These are phyloP conservation scores for Antitype chi DNA, from an alignment of 2,888 invertebrate genomes.

Conservation along the genomic window DNA sequence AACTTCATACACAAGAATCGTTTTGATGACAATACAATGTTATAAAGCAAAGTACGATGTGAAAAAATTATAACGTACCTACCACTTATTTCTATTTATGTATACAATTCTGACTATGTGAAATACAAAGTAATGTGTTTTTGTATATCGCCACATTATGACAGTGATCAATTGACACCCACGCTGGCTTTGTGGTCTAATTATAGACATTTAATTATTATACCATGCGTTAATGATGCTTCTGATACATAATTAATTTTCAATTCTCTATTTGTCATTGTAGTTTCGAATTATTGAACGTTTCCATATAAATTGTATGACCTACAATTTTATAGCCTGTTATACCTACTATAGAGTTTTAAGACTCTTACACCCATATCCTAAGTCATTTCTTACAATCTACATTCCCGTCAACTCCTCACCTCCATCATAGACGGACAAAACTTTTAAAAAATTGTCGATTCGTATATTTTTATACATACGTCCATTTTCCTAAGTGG, in stretches of 20 bases:
- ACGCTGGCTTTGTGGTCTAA: slow-evolving; percentile 37
- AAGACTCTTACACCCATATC: neutral
- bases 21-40: neutral
- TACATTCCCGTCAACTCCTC: too few species aligned
- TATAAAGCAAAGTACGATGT: neutral
- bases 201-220: slow-evolving; percentile 45
- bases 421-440: too few species aligned
- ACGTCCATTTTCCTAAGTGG: too few species aligned
- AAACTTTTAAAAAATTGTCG: too few species aligned
- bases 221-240: slow-evolving; percentile 31
- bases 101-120: neutral
- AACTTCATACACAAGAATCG: neutral
- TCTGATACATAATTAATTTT: slow-evolving; percentile 24
- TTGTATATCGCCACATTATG: neutral
- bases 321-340: neutral
- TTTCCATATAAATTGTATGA: neutral
- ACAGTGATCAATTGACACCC: slow-evolving; percentile 37
- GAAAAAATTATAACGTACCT: too few species aligned
- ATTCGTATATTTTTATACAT: too few species aligned
- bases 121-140: slow-evolving; percentile 17
- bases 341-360: neutral
- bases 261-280: slow-evolving; percentile 4
- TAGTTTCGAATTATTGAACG: neutral
- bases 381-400: neutral
- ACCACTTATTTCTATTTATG: neutral